Percentiles rank a stretch among this genome's conserved stretches.
Conservation (phyloP, 1,140 invertebrate genomes). For the Drosophila tsacasi region DNA sequence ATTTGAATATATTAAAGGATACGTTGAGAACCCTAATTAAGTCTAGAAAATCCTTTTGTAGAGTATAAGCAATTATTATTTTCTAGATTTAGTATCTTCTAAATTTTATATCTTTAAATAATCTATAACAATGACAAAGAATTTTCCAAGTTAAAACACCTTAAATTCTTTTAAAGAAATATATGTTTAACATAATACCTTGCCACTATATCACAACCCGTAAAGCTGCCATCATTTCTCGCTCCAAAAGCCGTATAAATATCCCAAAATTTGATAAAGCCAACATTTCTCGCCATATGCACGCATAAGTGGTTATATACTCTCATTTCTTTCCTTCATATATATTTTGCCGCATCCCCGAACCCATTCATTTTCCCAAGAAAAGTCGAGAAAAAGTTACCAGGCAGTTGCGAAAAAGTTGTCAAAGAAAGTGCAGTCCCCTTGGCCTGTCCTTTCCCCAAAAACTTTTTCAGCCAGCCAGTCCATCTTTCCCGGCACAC, state of each 20-base stretch:
- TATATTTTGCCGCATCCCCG: conserved; percentile 33
- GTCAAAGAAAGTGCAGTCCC: conserved; percentile 51
- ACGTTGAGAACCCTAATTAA: not conserved
- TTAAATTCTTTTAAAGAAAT: not conserved
- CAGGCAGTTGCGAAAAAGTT: conserved; percentile 61
- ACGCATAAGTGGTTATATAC: conserved; percentile 47
- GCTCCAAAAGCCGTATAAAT: conserved; percentile 25
- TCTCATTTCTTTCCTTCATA: conserved; percentile 16
- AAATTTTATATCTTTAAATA: not conserved
- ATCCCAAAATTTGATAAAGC: conserved; percentile 57
- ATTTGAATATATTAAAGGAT: not conserved
- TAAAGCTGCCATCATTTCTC: not conserved
- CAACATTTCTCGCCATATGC: conserved; percentile 30
- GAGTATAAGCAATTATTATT: not conserved
- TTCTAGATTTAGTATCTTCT: not conserved
- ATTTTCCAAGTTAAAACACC: not conserved
- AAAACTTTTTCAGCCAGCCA: conserved; percentile 18
- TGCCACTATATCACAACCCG: not conserved
- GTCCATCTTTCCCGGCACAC: conserved; percentile 28
- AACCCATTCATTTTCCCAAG: conserved; percentile 44
- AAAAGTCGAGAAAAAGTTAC: conserved; percentile 33
- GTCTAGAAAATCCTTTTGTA: not conserved
- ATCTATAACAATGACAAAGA: not conserved
- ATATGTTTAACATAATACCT: not conserved
- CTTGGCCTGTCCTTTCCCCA: not conserved